Evolutionary conservation across 2,113 vertebrate species (phyloP).

Genomic region (Atractosteus spatula): DNA sequence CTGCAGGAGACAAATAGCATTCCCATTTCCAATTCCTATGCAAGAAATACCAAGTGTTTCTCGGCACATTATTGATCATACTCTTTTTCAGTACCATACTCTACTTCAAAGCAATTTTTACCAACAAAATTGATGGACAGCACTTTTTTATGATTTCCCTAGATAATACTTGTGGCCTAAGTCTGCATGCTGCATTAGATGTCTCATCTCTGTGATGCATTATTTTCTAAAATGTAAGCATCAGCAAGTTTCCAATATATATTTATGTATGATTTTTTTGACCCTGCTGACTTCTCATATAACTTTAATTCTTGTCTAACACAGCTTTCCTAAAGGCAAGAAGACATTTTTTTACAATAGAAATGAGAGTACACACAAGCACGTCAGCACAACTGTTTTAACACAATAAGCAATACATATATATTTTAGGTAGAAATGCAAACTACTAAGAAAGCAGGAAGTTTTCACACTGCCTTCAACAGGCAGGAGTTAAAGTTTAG

Average conservation of each 20-base stretch:
- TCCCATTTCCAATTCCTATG: neutral
- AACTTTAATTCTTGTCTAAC: no score
- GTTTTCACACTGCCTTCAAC: no score
- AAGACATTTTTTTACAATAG: no score
- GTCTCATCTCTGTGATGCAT: conserved; percentile 5
- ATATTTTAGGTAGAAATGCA: no score
- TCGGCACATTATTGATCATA: neutral
- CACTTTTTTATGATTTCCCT: conserved; percentile 3
- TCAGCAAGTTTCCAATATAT: neutral
- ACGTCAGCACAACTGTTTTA: no score
- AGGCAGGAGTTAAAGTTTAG: no score
- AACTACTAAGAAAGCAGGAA: no score
- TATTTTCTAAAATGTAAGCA: neutral
- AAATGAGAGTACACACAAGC: no score
- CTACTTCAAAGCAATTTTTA: conserved; percentile 2
- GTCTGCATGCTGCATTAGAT: neutral
- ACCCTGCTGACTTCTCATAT: no score
- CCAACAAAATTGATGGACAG: neutral
- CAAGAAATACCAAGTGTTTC: neutral
- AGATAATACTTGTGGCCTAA: neutral
- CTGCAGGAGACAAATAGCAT: neutral
- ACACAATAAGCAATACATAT: no score
- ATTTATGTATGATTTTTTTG: neutral
- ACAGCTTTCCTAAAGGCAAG: no score
- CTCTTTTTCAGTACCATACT: neutral